Evolutionary conservation across 2,113 vertebrate species (phyloP).

Genomic region (Rhodinocichla rosea): DNA sequence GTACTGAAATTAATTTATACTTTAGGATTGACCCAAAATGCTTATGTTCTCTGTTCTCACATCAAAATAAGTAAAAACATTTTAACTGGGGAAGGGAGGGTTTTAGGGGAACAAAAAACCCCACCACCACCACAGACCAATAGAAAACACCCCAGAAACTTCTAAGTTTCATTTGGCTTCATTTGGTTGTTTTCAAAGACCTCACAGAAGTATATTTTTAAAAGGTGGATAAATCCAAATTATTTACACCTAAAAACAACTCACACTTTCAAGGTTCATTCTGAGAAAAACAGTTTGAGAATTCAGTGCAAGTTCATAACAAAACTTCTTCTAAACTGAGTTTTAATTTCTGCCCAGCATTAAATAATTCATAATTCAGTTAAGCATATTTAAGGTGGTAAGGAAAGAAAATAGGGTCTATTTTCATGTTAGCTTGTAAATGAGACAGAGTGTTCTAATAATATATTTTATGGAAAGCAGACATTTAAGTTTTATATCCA

Average conservation of each 20-base stretch:
- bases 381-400: not conserved
- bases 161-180: not conserved
- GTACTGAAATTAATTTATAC: not conserved
- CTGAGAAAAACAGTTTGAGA: not conserved
- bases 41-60: not conserved
- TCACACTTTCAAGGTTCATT: not conserved
- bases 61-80: not conserved
- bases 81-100: not conserved
- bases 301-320: not conserved
- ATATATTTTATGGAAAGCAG: not conserved
- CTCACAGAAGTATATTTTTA: not conserved
- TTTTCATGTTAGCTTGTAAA: not conserved
- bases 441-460: not conserved
- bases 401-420: not conserved
- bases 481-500: not conserved
- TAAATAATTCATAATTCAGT: not conserved
- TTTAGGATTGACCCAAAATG: not conserved
- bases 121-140: too few species aligned
- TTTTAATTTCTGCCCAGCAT: not conserved
- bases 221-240: not conserved
- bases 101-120: not conserved
- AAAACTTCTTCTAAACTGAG: not conserved
- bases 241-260: not conserved
- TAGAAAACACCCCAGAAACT: not conserved
- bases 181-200: not conserved